Base-by-base conservation (phyloP, 1,140 invertebrate species). In the Heliconius hermathena region DNA sequence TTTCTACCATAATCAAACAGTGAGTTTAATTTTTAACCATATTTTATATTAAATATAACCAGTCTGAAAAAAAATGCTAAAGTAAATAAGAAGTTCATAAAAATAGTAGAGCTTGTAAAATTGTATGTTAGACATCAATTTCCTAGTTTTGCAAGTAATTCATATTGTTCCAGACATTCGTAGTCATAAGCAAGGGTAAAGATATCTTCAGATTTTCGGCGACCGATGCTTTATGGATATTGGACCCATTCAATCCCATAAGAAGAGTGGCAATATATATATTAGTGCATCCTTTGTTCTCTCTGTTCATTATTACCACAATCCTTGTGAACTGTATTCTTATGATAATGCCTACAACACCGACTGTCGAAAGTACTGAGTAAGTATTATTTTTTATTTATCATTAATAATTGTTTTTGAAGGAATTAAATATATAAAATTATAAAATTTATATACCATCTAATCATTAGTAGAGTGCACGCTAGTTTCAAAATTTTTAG, bases 131-230 rank as follows among this genome's bases (percentile, higher is more conserved):
- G 11, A 13, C 0, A 9, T 3, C 22, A 60, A 16, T 29, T 66
- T 66, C 11, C 22, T 66, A 16, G 26, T 13, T 66, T 66, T 66
- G 60, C 26, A 66, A 72, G 22, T 41, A 22, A 13, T 41, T 72
- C 38, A 72, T 38, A 72, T 95, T 90, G 90, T 96, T 97, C 77
- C 96, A 99, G 99, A 99, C 98, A 93, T 99, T 99, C 96, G 97
- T 99, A 96, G 99, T 99, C 89, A 96, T 99, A 95, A 99, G 98
- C 96, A 99, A 98, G 96, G 98, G 99, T 95, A 99, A 98, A 96
- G 98, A 99, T 96, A 99, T 99, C 96, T 99, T 98, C 96, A 97
- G 99, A 95, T 99, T 99, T 96, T 99, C 98, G 95, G 98, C 99
- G 91, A 98, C 98, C 85, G 97, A 99, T 95, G 98, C 98, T 93